Conservation (phyloP, 2,113 vertebrate genomes). For the Cyprinodon variegatus region DNA sequence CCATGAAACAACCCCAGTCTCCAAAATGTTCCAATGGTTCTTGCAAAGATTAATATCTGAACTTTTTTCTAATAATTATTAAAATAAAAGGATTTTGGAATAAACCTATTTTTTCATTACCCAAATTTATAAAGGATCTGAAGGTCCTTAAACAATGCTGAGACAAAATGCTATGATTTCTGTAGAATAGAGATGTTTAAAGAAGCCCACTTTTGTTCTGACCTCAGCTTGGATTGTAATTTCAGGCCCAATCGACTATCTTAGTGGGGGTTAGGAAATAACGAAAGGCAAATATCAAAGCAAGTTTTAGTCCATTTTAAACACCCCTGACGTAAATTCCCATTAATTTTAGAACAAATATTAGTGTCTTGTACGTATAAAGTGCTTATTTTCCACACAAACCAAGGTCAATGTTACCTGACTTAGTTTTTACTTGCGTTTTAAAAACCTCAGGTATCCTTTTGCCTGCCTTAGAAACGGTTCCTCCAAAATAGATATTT, state of each 20-base stretch:
- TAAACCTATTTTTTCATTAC: background rate
- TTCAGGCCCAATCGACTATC: background rate
- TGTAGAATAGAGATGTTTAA: background rate
- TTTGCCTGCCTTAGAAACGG: background rate
- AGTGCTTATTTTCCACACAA: background rate
- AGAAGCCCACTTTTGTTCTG: background rate
- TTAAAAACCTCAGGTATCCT: background rate
- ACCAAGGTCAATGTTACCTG: background rate
- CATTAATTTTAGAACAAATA: background rate
- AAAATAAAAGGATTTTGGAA: background rate
- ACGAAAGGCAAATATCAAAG: background rate
- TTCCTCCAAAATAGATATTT: background rate
- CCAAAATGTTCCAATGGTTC: too few species aligned
- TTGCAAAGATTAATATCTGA: background rate
- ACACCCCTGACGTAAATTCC: background rate
- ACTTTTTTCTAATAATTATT: background rate
- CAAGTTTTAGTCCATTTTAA: background rate
- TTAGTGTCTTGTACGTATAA: background rate
- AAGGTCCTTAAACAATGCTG: background rate
- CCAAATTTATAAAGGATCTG: background rate
- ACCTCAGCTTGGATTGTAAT: too few species aligned
- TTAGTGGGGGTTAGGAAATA: background rate
- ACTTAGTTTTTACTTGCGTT: background rate
- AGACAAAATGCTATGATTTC: background rate
- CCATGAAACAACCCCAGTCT: too few species aligned